Evolutionary conservation across 1,140 invertebrate species (phyloP), one percentile per base, ranked within the genome.

Genomic region (Bicyclus anynana): DNA sequence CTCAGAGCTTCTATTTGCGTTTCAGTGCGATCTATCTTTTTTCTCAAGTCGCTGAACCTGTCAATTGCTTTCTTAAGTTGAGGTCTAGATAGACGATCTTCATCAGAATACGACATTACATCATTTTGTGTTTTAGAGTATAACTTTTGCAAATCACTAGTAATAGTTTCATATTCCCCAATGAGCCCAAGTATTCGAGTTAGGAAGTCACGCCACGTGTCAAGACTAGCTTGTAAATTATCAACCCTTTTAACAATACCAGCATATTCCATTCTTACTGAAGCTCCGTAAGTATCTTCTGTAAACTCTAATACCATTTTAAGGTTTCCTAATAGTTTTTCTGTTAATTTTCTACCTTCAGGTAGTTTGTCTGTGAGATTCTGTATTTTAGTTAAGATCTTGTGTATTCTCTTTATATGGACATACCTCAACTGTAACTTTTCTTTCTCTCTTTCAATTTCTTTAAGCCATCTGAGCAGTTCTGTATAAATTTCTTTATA

Each of bases 181-280:
- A 92, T 89, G 0, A 95, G 77, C 9, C 90, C 86, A 9, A 90
- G 88, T 58, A 95, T 93, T 63, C 92, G 90, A 27, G 90, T 83
- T 0, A 95, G 77, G 70, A 94, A 95, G 59, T 94, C 92, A 37
- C 91, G 91, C 94, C 96, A 97, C 0, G 95, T 97, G 64, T 95
- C 92, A 0, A 98, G 84, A 27, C 93, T 93, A 18, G 95, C 95
- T 65, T 93, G 91, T 12, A 96, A 77, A 72, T 96, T 97, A 13
- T 91, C 91, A 6, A 96, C 91, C 47, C 95, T 87, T 68, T 96
- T 94, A 1, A 89, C 90, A 7, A 94, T 92, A 1, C 94, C 93
- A 2, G 92, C 92, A 56, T 95, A 92, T 79, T 97, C 95, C 91
- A 95, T 94, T 46, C 93, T 91, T 7, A 96, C 92, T 0, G 94